phyloP scores from a whole-genome alignment of 1,140 invertebrate genomes.

The Gonioctena quinquepunctata region DNA sequence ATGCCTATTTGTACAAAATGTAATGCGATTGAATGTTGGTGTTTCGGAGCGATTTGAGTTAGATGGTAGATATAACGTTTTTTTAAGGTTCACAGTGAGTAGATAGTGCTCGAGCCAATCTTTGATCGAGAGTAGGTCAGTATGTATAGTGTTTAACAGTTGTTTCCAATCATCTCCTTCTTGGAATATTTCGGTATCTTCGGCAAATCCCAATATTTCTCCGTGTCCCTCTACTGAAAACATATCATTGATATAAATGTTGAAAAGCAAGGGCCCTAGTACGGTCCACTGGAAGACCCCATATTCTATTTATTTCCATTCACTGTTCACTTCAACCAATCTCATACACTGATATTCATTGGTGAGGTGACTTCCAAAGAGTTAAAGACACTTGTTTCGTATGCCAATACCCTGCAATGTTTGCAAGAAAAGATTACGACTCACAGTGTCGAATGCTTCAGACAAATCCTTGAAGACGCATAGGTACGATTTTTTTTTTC shows the following conservation, averaged over 20 bases:
- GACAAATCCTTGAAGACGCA: conserved; percentile 14
- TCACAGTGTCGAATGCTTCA: conserved; percentile 20
- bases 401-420: not conserved
- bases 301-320: not conserved
- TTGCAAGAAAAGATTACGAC: not conserved
- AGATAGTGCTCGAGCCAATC: no score
- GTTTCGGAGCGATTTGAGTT: not conserved
- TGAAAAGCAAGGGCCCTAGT: no score
- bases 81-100: not conserved
- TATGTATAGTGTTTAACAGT: not conserved
- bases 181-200: not conserved
- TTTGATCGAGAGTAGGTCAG: not conserved
- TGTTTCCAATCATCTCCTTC: not conserved
- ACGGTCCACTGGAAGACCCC: not conserved
- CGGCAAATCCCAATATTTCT: not conserved
- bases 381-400: not conserved
- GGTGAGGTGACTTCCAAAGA: not conserved
- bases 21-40: not conserved
- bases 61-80: not conserved
- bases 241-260: not conserved
- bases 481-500: not conserved
- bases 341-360: not conserved
- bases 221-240: not conserved
- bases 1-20: not conserved
- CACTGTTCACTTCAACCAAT: not conserved